These are phyloP conservation scores for Telenomus remus DNA, from an alignment of 1,140 invertebrate genomes.

Conservation along the genomic window DNA sequence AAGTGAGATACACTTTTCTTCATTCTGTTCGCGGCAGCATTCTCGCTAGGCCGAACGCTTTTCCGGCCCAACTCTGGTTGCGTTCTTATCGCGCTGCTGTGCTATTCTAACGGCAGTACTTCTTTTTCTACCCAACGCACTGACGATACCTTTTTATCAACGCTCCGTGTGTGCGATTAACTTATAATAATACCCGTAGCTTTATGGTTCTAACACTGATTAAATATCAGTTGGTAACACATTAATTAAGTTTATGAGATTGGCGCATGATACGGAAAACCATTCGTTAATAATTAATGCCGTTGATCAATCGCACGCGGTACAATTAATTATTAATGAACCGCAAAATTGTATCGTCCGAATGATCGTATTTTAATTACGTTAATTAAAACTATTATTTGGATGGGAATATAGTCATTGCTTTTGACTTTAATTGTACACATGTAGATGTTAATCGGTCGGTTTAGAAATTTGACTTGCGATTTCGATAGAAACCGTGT, in stretches of 20 bases:
- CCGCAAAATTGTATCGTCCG: conserved; percentile 12
- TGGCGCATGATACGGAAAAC: conserved; percentile 5
- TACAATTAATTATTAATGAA: conserved; percentile 36
- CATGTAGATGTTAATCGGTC: neutral
- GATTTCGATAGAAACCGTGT: too few species aligned
- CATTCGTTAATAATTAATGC: conserved; percentile 26
- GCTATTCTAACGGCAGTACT: conserved; percentile 52
- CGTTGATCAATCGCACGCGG: conserved; percentile 21
- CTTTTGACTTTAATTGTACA: conserved; percentile 7
- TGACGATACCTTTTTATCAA: conserved; percentile 12
- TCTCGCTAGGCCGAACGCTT: conserved; percentile 18
- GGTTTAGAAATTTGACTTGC: neutral
- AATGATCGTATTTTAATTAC: conserved; percentile 26
- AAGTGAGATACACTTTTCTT: conserved; percentile 54
- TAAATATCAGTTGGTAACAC: neutral
- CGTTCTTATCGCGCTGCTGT: conserved; percentile 22
- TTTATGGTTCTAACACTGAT: conserved; percentile 19
- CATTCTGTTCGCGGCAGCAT: conserved; percentile 30
- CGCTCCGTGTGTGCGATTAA: conserved; percentile 22
- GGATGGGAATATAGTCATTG: conserved; percentile 18
- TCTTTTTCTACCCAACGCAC: conserved; percentile 19
- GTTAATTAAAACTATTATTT: conserved; percentile 28
- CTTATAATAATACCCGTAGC: conserved; percentile 20
- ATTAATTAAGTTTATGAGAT: conserved; percentile 31
- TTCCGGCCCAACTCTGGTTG: conserved; percentile 30